These are phyloP conservation scores for Dendrocincla fuliginosa DNA, from an alignment of 2,797 vertebrate genomes.

Conservation along the genomic window DNA sequence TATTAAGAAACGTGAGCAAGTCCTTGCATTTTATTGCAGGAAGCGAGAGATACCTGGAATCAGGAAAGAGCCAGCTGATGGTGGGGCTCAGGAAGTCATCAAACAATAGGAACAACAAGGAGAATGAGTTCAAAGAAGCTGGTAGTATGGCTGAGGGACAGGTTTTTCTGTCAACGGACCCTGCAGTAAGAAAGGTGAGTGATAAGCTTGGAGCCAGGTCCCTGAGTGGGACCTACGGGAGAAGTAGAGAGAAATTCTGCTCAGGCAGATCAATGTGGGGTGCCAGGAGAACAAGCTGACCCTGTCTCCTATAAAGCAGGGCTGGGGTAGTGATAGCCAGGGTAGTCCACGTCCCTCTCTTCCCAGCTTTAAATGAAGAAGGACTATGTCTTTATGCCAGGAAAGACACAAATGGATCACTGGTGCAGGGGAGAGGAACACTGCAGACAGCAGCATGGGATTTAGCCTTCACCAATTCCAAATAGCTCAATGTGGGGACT, in stretches of 20 bases:
- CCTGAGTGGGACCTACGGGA: not conserved
- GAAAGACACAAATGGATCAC: not conserved
- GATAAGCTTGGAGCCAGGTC: not conserved
- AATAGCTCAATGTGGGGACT: not conserved
- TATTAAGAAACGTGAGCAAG: not conserved
- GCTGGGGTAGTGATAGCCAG: not conserved
- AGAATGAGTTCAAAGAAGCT: slow-evolving; percentile 75
- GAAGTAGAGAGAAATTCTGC: not conserved
- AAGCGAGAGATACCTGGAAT: not conserved
- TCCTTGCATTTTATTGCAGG: slow-evolving; percentile 42
- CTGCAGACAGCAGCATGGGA: not conserved
- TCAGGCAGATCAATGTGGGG: not conserved
- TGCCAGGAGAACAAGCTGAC: not conserved
- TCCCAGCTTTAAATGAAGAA: not conserved
- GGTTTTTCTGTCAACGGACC: slow-evolving; percentile 51
- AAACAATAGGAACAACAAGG: slow-evolving; percentile 79
- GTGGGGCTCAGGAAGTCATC: slow-evolving; percentile 72
- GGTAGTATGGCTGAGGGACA: slow-evolving; percentile 67
- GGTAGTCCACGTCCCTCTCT: not conserved
- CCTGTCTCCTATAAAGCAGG: accelerated
- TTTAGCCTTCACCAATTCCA: not conserved
- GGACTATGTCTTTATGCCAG: not conserved
- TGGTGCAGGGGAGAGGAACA: not conserved
- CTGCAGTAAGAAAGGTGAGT: slow-evolving; percentile 64
- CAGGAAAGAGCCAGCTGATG: slow-evolving; percentile 43